Base-by-base conservation (phyloP, 2,113 vertebrate genomes). In the Mungos mungo region DNA sequence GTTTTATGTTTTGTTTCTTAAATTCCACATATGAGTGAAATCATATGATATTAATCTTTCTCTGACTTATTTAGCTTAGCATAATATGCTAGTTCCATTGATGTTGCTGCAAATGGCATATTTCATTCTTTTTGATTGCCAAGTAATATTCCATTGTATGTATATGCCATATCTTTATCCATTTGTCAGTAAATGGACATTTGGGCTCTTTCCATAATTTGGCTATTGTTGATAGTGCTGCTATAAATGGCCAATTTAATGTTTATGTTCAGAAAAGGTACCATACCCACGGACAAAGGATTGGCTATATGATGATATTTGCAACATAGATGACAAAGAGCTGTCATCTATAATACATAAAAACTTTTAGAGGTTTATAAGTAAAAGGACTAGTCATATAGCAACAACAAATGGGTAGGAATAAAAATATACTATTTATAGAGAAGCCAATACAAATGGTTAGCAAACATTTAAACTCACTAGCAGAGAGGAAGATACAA, bases 301-400 rank as follows among this genome's bases (percentile, higher is more conserved):
- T 31, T 80, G 60, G 79, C 93, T 96, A 79, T 90, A 60, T 82
- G 60, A 93, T 29, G 89, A 54, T 81, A 93, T 82, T 93, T 92
- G 23, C 11, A 81, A 85, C 45, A 41, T 7, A 68, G 16, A 80
- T 80, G 45, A 80, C 35, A 45, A 45, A 83, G 25, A 90, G 21
- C 45, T 94, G 7, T 72, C 54, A 50, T 45, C 47, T 29, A 13
- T 54, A 94, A 50, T 50, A 50, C 31, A 19, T 13, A 41, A 81
- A 82, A 86, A 66, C 38, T 76, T 35, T 96, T 27, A 31, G 10
- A 63, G 79, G 60, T 81, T 68, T 63, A 21, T 2, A 66, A 25
- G 45, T 90, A 21, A 90, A 86, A 74, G 2, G 19, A 57, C 5
- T 83, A 96, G 47, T 21, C 52, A 88, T 8, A 54, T 0, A 54